phyloP scores from a whole-genome alignment of 1,140 invertebrate genomes.

The Macrosteles quadrilineatus region DNA sequence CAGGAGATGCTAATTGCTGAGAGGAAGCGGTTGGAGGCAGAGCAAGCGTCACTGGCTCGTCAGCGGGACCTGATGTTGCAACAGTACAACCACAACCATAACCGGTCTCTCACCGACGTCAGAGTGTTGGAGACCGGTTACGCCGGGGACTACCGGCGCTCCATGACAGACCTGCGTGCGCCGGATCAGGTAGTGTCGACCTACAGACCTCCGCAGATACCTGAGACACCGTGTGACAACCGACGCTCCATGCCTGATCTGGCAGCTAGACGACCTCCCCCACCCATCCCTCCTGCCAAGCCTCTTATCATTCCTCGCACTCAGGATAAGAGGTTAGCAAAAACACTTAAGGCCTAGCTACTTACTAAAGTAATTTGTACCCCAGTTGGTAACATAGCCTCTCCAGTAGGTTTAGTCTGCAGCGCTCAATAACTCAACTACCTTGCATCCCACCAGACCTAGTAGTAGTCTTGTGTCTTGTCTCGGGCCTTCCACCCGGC shows the following conservation, averaged over 20 bases:
- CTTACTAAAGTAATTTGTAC: no score
- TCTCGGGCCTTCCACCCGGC: no score
- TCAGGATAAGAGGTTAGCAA: constrained; percentile 14
- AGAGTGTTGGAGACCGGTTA: neutral
- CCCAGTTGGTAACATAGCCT: no score
- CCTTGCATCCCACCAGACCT: no score
- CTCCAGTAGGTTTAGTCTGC: no score
- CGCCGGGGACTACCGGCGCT: constrained; percentile 17
- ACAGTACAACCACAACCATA: constrained; percentile 37
- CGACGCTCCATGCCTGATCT: constrained; percentile 71
- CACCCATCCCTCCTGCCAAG: constrained; percentile 56
- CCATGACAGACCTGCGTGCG: constrained; percentile 27
- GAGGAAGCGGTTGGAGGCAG: constrained; percentile 70
- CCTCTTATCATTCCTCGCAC: constrained; percentile 43
- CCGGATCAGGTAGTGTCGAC: neutral
- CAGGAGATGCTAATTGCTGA: constrained; percentile 49
- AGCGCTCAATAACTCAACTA: no score
- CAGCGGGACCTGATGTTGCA: constrained; percentile 66
- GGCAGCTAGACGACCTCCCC: constrained; percentile 51
- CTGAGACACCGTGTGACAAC: constrained; percentile 49
- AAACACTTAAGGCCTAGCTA: no score
- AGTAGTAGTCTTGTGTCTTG: no score
- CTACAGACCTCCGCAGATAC: neutral
- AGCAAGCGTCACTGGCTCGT: constrained; percentile 74
- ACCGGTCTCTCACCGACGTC: constrained; percentile 21